Percentiles rank a stretch among this genome's conserved stretches.
phyloP scores from a whole-genome alignment of 1,140 invertebrate species.

The Camponotus pennsylvanicus region DNA sequence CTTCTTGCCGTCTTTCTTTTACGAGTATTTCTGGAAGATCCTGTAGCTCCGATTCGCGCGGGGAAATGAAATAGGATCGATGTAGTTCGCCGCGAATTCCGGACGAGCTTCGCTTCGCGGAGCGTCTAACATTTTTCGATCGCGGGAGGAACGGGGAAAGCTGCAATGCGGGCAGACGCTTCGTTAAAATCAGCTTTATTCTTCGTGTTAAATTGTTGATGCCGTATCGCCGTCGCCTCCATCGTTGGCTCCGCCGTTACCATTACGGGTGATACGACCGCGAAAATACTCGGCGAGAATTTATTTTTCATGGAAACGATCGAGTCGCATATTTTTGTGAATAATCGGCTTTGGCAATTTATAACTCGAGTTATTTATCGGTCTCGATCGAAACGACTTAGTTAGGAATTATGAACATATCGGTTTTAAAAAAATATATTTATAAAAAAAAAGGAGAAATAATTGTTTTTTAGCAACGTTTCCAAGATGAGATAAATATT shows the following conservation, averaged over 20 bases:
- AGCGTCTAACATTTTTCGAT: background rate
- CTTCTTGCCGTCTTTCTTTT: conserved; percentile 10
- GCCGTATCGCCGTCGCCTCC: conserved; percentile 19
- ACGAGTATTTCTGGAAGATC: conserved; percentile 49
- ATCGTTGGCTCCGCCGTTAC: background rate
- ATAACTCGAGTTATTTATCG: background rate
- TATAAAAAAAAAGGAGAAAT: background rate
- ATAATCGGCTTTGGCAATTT: conserved; percentile 36
- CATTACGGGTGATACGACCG: background rate
- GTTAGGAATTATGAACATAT: background rate
- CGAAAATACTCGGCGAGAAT: conserved; percentile 29
- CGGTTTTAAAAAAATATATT: background rate
- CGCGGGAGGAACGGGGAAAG: background rate
- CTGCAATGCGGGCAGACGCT: conserved; percentile 24
- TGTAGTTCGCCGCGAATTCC: conserved; percentile 23
- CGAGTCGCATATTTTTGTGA: conserved; percentile 21
- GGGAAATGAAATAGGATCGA: conserved; percentile 28
- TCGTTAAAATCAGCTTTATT: conserved; percentile 48
- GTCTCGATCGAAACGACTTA: background rate
- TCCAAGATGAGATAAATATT: background rate
- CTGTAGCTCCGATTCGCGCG: background rate
- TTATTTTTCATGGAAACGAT: conserved; percentile 22
- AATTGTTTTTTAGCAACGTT: background rate
- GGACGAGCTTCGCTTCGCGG: conserved; percentile 18
- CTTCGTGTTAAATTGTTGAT: conserved; percentile 43